Percentiles rank a stretch among this genome's conserved stretches.
These are phyloP conservation scores for Polypedilum vanderplanki DNA, from an alignment of 1,140 invertebrate species.

Conservation along the genomic window DNA sequence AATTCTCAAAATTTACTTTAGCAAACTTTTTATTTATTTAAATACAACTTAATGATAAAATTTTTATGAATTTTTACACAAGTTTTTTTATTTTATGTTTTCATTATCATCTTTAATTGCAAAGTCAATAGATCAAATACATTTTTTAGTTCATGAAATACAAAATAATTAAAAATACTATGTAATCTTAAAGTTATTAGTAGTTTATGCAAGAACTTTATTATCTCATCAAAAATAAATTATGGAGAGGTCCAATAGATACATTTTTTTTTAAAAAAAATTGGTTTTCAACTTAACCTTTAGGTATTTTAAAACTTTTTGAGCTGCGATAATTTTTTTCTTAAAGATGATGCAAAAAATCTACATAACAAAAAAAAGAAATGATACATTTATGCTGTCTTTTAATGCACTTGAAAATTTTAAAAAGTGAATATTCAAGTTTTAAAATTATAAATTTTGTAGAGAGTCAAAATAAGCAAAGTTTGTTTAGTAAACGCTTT, in stretches of 20 bases:
- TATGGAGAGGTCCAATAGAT: neutral
- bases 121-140: neutral
- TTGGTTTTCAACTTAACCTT: neutral
- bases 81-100: neutral
- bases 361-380: too few relatives aligned
- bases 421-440: too few relatives aligned
- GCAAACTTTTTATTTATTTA: neutral
- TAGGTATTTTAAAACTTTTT: neutral
- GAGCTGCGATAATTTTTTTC: neutral
- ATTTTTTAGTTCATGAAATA: constrained; percentile 6
- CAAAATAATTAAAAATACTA: neutral
- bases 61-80: constrained; percentile 12
- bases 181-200: neutral
- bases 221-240: constrained; percentile 25
- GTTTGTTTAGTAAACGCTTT: too few relatives aligned
- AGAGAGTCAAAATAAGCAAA: too few relatives aligned
- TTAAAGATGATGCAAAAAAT: too few relatives aligned
- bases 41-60: constrained; percentile 14
- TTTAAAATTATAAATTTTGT: too few relatives aligned
- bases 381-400: too few relatives aligned
- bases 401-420: too few relatives aligned
- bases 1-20: neutral
- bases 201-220: constrained; percentile 27
- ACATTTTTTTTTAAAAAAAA: neutral
- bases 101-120: constrained; percentile 4